Evolutionary conservation across 2,888 invertebrate species (phyloP).

Genomic region (Perizoma flavofasciatum): DNA sequence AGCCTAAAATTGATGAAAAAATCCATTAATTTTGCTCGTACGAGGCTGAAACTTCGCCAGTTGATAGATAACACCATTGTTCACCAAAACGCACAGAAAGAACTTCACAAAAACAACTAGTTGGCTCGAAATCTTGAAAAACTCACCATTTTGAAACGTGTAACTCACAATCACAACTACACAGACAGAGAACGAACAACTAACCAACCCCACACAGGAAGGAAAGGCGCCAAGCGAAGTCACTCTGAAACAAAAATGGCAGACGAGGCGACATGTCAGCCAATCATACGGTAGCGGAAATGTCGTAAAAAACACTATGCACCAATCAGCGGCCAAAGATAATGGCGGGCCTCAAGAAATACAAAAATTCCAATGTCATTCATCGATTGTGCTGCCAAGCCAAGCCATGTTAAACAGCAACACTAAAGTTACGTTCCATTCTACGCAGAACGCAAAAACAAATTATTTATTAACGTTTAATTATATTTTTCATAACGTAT

Average conservation of each 20-base stretch:
- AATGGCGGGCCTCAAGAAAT: conserved; percentile 55
- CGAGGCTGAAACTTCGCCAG: conserved; percentile 84
- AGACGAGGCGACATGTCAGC: conserved; percentile 59
- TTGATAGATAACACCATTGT: conserved; percentile 63
- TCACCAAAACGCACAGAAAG: conserved; percentile 63
- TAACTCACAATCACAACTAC: conserved; percentile 78
- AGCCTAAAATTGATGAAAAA: conserved; percentile 90
- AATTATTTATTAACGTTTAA: too few species aligned
- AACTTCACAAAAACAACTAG: conserved; percentile 52
- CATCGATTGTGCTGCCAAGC: conserved; percentile 70
- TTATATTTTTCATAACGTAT: too few species aligned
- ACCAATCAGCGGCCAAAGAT: conserved; percentile 56
- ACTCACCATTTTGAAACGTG: conserved; percentile 84
- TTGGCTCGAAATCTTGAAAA: conserved; percentile 79
- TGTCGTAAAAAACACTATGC: conserved; percentile 52
- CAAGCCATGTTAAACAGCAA: conserved; percentile 40
- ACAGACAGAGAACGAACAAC: conserved; percentile 65
- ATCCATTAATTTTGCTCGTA: conserved; percentile 83
- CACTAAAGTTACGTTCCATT: conserved; percentile 24
- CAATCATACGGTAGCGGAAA: conserved; percentile 65
- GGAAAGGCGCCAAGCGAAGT: conserved; percentile 83
- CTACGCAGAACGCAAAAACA: conserved; percentile 2
- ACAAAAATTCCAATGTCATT: conserved; percentile 8
- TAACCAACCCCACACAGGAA: conserved; percentile 69
- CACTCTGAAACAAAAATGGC: conserved; percentile 72